Evolutionary conservation across 2,797 vertebrate genomes (phyloP), one percentile per base, ranked within the genome.

Genomic region (Scolopax bukidnonensis): DNA sequence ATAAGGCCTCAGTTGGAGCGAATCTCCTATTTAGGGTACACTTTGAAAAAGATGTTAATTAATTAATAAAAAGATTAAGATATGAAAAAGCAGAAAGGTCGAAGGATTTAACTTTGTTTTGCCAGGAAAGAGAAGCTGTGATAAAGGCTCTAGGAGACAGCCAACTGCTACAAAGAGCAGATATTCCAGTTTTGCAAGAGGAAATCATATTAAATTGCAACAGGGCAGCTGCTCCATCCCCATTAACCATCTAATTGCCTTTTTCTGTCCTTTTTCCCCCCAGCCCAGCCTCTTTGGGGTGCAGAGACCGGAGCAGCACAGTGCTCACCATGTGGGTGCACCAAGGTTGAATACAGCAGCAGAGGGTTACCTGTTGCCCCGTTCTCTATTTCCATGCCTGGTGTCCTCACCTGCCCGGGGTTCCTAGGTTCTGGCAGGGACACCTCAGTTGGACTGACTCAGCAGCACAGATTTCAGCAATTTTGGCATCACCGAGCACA

Each of bases 161-260:
- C 67, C 70, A 90, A 4, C 50, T 69, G 20, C 87, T 82, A 82
- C 12, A 25, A 82, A 87, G 67, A 93, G 59, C 81, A 84, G 78
- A 87, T 89, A 92, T 25, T 83, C 2, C 1, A 70, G 75, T 87
- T 64, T 70, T 76, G 89, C 82, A 93, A 92, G 75, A 95, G 82
- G 40, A 94, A 95, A 83, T 92, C 84, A 83, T 60, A 64, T 89
- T 83, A 91, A 90, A 91, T 89, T 63, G 47, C 94, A 87, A 33
- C 59, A 80, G 75, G 41, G 70, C 50, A 90, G 81, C 74, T 57
- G 47, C 87, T 69, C 43, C 60, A 27, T 77, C 27, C 32, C 64
- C 8, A 1, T 95, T 92, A 94, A 87, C 87, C 68, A 67, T 50
- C 59, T 43, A 25, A 27, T 12, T 90, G 64, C 64, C 51, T 77